These are phyloP conservation scores for Lerema accius DNA, from an alignment of 1,140 invertebrate species.

Conservation along the genomic window DNA sequence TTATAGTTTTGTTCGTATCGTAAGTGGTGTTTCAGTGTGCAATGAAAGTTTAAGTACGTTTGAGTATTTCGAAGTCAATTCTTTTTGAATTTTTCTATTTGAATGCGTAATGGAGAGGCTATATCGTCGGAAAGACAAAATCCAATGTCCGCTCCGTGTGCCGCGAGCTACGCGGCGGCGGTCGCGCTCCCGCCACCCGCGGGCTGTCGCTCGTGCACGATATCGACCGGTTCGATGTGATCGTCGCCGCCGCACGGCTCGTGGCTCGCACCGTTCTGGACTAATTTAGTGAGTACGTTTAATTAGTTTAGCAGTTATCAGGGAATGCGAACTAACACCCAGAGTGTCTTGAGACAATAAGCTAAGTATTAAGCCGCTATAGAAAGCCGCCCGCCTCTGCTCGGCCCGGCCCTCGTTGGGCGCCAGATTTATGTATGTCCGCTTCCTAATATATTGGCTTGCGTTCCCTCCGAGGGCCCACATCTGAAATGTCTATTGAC, in stretches of 20 bases:
- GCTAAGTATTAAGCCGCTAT: slow-evolving; percentile 66
- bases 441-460: slow-evolving; percentile 11
- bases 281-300: slow-evolving; percentile 54
- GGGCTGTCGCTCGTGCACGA: too few relatives aligned
- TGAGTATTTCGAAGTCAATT: neutral
- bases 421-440: slow-evolving; percentile 25
- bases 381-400: slow-evolving; percentile 62
- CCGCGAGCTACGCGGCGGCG: slow-evolving; percentile 7
- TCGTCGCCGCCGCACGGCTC: slow-evolving; percentile 1
- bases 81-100: neutral
- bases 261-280: slow-evolving; percentile 3
- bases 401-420: slow-evolving; percentile 35
- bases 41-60: neutral
- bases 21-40: slow-evolving; percentile 20
- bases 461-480: too few relatives aligned
- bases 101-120: slow-evolving; percentile 11
- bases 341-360: slow-evolving; percentile 74
- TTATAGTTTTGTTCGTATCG: slow-evolving; percentile 14
- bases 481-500: slow-evolving; percentile 31
- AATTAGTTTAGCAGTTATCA: slow-evolving; percentile 63
- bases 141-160: slow-evolving; percentile 3
- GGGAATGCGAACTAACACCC: slow-evolving; percentile 76
- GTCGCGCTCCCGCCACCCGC: too few relatives aligned
- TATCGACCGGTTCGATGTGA: too few relatives aligned
- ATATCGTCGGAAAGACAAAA: slow-evolving; percentile 3